Evolutionary conservation across 1,140 invertebrate genomes (phyloP), one percentile per base, ranked within the genome.

Genomic region (Drosophila dunni): DNA sequence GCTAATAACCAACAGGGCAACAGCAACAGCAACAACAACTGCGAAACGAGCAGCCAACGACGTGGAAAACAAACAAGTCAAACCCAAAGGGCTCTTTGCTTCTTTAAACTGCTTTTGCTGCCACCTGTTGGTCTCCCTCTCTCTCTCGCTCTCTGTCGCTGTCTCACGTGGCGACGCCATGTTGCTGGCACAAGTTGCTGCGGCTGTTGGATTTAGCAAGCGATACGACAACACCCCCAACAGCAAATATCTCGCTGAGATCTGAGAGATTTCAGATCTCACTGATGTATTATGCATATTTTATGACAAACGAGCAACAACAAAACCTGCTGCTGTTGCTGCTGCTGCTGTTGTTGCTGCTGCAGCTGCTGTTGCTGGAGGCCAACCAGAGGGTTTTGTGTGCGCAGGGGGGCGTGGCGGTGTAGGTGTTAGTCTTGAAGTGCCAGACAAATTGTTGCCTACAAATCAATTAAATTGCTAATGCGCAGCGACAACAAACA

Each of bases 391-490:
- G 4, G 6, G 44, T 45, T 29, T 10, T n/a, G 36, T 20, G 17
- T 20, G 38, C 13, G n/a, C 5, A 53, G 50, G n/a, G 29, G 46
- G 15, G 20, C 9, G 69, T n/a, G n/a, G n/a, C 24, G 48, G 42
- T 36, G 5, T 24, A 8, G 38, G 34, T 48, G 3, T 20, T 11
- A 6, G 38, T 9, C 38, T 10, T 60, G 46, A 58, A 72, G 77
- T 83, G 84, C 46, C 70, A 84, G 84, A 89, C 84, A 89, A 89
- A 89, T 89, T 89, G 84, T 84, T 84, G 85, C 84, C 80, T 84
- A 84, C 84, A 89, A 89, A 89, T 89, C 84, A 89, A 89, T 89
- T 89, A 89, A 89, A 89, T 89, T 89, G 84, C 84, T 78, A 89
- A 89, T 88, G 78, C 77, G 83, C 54, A 34, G 84, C 80, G 80